These are phyloP conservation scores for Hoplostethus atlanticus DNA, from an alignment of 2,797 vertebrate species.

Conservation along the genomic window DNA sequence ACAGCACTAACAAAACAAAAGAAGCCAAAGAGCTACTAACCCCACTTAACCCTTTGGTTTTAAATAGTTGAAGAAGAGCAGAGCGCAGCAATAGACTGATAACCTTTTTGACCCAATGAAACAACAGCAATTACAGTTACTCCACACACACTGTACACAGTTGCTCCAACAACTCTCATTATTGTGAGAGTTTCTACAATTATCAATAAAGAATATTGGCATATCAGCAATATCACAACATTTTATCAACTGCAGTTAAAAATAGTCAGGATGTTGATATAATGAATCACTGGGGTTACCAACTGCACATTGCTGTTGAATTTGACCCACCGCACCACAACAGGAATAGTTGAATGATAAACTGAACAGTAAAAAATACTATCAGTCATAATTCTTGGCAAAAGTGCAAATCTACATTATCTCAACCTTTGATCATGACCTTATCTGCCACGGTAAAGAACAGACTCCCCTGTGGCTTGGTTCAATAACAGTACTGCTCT, in stretches of 20 bases:
- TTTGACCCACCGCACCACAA: neutral
- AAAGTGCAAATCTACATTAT: neutral
- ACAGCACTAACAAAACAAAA: slow-evolving; percentile 1
- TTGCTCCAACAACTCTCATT: neutral
- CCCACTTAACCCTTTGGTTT: no score
- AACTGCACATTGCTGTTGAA: neutral
- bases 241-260: no score
- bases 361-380: neutral
- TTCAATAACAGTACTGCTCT: neutral
- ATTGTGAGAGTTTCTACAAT: no score
- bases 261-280: no score
- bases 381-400: no score
- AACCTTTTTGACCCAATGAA: neutral
- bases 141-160: neutral
- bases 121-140: neutral
- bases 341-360: neutral
- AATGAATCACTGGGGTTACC: neutral
- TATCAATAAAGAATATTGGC: no score
- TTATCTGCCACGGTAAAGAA: neutral
- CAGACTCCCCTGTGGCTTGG: neutral
- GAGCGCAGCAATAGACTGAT: neutral
- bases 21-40: neutral
- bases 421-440: neutral
- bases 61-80: neutral
- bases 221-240: no score